Evolutionary conservation across 1,140 invertebrate species (phyloP).

Genomic region (Nasonia giraulti): DNA sequence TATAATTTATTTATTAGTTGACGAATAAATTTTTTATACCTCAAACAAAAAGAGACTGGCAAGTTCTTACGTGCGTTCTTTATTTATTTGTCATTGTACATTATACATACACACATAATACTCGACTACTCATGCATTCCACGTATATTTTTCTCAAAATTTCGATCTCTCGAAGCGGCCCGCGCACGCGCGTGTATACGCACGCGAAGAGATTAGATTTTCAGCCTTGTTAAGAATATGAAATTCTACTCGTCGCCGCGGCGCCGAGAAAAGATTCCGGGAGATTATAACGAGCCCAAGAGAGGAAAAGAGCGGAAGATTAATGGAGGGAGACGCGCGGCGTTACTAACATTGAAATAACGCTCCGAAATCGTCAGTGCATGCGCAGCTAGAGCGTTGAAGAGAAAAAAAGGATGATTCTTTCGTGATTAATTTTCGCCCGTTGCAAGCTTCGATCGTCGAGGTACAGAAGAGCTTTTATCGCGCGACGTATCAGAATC

Average conservation of each 20-base stretch:
- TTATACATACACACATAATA: no score
- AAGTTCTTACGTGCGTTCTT: not conserved
- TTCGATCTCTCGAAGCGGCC: not conserved
- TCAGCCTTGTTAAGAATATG: slow-evolving; percentile 1
- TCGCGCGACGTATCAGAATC: no score
- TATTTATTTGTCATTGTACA: not conserved
- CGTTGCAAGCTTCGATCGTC: no score
- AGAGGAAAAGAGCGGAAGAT: not conserved
- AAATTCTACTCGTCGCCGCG: not conserved
- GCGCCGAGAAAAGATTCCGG: not conserved
- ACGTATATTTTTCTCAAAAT: not conserved
- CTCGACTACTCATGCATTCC: not conserved
- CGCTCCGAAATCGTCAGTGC: not conserved
- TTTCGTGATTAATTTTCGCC: not conserved
- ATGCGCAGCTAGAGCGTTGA: no score
- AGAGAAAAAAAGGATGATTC: not conserved
- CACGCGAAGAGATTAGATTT: not conserved
- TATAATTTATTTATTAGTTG: not conserved
- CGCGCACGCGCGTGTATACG: not conserved
- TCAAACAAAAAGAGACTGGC: not conserved
- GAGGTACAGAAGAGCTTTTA: no score
- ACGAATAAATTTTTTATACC: slow-evolving; percentile 1
- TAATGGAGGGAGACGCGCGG: not conserved
- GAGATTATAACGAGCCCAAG: not conserved
- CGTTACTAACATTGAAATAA: not conserved